These are phyloP conservation scores for Liasis olivaceus DNA, from an alignment of 2,797 vertebrate genomes.

Conservation along the genomic window DNA sequence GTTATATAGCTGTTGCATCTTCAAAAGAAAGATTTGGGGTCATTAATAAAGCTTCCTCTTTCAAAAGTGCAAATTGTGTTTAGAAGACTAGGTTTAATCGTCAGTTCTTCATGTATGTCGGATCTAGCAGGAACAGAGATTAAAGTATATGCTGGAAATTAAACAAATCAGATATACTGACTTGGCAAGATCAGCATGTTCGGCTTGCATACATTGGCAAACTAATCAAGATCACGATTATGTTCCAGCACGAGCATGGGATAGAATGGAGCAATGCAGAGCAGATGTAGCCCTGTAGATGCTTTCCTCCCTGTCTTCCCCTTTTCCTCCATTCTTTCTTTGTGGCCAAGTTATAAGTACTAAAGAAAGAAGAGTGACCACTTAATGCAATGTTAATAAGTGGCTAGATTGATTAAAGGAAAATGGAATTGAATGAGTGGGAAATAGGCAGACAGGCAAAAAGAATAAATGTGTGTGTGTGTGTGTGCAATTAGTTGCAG, in stretches of 20 bases:
- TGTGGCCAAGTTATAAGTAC: not conserved
- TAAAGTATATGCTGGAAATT: not conserved
- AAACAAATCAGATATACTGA: not conserved
- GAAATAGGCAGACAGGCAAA: not conserved
- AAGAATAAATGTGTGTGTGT: rapidly evolving
- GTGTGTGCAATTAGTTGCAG: constrained; percentile 20
- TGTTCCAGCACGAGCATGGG: not conserved
- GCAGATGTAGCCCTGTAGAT: not conserved
- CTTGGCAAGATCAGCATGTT: not conserved
- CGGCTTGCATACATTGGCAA: not conserved
- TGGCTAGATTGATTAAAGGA: not conserved
- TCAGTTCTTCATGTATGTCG: not conserved
- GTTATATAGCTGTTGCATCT: not conserved
- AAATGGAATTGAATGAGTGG: not conserved
- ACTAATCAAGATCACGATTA: not conserved
- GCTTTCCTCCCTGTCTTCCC: not conserved
- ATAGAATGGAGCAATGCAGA: not conserved
- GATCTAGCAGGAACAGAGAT: not conserved
- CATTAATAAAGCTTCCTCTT: not conserved
- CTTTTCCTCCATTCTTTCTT: not conserved
- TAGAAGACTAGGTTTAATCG: not conserved
- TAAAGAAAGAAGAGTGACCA: not conserved
- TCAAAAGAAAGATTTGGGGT: not conserved
- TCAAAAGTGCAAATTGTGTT: not conserved
- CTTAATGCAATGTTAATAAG: not conserved